A percentile compares a stretch with the other conserved stretches of the same genome.
phyloP scores from a whole-genome alignment of 1,140 invertebrate genomes.

The Scaptomyza montana region DNA sequence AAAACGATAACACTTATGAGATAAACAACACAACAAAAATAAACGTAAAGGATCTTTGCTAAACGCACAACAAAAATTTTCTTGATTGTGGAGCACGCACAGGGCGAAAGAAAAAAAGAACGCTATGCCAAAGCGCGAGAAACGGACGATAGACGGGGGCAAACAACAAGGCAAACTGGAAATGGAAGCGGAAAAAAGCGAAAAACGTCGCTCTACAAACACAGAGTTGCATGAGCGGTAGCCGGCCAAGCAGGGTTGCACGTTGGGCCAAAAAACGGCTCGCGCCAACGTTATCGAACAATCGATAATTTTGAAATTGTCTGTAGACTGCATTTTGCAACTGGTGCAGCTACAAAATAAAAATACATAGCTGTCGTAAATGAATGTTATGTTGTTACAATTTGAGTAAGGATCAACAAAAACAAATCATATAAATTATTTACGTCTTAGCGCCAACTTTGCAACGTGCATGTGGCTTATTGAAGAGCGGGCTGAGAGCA shows the following conservation, averaged over 20 bases:
- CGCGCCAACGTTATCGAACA: conserved; percentile 50
- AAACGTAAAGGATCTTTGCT: conserved; percentile 42
- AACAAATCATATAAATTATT: neutral
- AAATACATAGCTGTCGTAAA: neutral
- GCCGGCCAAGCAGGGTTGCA: conserved; percentile 68
- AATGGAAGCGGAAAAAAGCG: conserved; percentile 76
- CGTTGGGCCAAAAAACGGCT: conserved; percentile 11
- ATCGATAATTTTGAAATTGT: conserved; percentile 37
- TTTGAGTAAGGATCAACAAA: conserved; percentile 6
- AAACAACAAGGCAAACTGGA: conserved; percentile 74
- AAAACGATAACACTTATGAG: conserved; percentile 37
- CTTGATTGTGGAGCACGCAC: conserved; percentile 53
- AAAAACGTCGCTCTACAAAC: conserved; percentile 60
- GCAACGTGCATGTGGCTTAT: conserved; percentile 24
- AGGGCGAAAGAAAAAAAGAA: conserved; percentile 66
- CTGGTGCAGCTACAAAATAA: neutral
- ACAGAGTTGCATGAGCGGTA: conserved; percentile 70
- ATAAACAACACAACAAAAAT: conserved; percentile 24
- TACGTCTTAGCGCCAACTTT: conserved; percentile 19
- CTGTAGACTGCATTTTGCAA: conserved; percentile 19
- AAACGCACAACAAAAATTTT: conserved; percentile 45
- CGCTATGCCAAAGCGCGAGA: conserved; percentile 65
- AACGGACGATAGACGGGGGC: conserved; percentile 63
- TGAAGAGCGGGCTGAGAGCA: conserved; percentile 34
- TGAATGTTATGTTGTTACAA: neutral